These are phyloP conservation scores for Branchellion lobata DNA, from an alignment of 2,888 invertebrate species.

Conservation along the genomic window DNA sequence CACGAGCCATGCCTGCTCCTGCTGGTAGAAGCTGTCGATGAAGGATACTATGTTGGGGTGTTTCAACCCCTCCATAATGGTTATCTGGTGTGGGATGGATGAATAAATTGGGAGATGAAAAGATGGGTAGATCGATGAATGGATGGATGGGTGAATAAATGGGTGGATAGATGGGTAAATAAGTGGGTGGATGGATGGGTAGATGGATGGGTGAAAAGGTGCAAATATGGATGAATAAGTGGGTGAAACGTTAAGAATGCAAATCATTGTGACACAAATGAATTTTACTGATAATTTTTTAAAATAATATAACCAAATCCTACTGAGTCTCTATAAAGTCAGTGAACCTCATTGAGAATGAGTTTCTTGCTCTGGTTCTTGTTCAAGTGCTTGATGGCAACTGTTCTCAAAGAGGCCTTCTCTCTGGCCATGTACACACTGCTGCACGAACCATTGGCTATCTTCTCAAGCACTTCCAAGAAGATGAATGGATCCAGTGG, in stretches of 20 bases:
- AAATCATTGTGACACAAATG: too few species aligned
- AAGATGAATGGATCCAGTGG: constrained; percentile 1
- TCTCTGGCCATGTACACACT: neutral
- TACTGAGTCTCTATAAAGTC: too few species aligned
- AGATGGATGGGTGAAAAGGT: too few species aligned
- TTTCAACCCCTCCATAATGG: neutral
- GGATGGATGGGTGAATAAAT: too few species aligned
- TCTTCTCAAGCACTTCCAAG: neutral
- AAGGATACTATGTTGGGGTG: constrained; percentile 13
- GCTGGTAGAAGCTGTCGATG: constrained; percentile 11
- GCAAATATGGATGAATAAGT: too few species aligned
- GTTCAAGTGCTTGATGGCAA: constrained; percentile 10
- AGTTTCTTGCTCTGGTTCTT: constrained; percentile 10
- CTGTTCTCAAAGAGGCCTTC: neutral
- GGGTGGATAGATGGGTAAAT: too few species aligned
- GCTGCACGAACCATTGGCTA: constrained; percentile 17
- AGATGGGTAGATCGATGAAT: too few species aligned
- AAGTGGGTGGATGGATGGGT: too few species aligned
- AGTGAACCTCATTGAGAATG: constrained; percentile 24
- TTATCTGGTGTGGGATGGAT: neutral
- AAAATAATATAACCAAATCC: too few species aligned
- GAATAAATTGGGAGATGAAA: neutral
- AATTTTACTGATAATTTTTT: too few species aligned
- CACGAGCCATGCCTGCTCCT: neutral
- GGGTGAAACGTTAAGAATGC: too few species aligned